These are phyloP conservation scores for Cinclus cinclus DNA, from an alignment of 2,113 vertebrate genomes.

Conservation along the genomic window DNA sequence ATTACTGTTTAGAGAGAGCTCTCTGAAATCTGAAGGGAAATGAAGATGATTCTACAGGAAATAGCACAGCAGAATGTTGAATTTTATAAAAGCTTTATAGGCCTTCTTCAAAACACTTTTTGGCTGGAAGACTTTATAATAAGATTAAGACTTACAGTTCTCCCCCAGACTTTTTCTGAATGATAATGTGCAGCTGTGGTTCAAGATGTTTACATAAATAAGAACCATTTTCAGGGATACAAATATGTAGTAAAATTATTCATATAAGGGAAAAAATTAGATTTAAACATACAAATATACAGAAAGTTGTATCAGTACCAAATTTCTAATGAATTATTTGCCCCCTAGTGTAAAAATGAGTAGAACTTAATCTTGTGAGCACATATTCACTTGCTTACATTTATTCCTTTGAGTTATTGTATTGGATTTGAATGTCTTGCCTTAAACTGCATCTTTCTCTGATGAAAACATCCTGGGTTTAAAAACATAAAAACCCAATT, in stretches of 20 bases:
- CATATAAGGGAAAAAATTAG: not conserved
- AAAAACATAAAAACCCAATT: not conserved
- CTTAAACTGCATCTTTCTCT: not conserved
- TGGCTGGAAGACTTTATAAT: not conserved
- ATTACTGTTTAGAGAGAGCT: not conserved
- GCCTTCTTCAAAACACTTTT: not conserved
- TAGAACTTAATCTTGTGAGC: not conserved
- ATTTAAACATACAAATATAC: not conserved
- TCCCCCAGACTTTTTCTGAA: not conserved
- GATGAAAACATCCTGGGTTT: not conserved
- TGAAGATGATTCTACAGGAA: not conserved
- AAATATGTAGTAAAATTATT: not conserved
- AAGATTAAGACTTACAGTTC: not conserved
- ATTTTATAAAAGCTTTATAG: not conserved
- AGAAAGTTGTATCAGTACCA: not conserved
- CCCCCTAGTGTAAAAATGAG: not conserved
- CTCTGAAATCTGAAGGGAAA: not conserved
- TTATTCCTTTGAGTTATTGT: not conserved
- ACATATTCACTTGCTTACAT: not conserved
- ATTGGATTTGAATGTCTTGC: not conserved
- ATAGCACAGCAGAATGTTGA: not conserved
- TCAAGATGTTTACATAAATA: not conserved
- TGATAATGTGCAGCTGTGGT: not conserved
- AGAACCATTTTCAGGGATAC: not conserved
- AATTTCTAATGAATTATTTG: not conserved